Evolutionary conservation across 2,797 vertebrate genomes (phyloP).

Genomic region (Anisognathus igniventris): DNA sequence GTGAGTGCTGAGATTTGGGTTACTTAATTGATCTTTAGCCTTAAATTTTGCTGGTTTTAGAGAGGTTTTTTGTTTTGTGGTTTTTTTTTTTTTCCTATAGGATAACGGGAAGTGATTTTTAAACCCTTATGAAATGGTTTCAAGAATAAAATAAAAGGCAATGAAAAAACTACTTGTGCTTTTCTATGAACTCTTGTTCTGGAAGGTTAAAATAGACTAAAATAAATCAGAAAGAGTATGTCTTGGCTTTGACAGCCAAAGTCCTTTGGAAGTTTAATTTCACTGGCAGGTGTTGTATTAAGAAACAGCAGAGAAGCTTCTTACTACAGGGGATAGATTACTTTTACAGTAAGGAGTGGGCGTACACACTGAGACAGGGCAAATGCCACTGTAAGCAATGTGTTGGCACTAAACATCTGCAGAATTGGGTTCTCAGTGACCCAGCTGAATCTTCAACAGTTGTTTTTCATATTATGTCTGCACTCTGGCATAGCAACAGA

Average conservation of each 20-base stretch:
- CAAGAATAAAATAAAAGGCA: not conserved
- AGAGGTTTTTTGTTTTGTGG: not conserved
- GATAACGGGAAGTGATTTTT: not conserved
- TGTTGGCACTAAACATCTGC: not conserved
- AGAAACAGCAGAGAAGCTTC: not conserved
- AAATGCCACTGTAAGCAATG: not conserved
- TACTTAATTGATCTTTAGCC: not conserved
- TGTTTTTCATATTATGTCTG: not conserved
- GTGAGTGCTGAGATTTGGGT: not conserved
- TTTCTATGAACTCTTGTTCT: not conserved
- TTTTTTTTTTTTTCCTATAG: fast-evolving
- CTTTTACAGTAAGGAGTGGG: not conserved
- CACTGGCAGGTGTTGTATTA: not conserved
- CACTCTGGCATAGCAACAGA: not conserved
- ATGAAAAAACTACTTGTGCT: not conserved
- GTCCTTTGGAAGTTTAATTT: not conserved
- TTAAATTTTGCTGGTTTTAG: not conserved
- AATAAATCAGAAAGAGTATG: not conserved
- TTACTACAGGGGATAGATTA: not conserved
- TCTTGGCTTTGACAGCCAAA: not conserved
- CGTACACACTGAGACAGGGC: not conserved
- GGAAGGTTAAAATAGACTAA: not conserved
- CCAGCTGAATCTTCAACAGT: not conserved
- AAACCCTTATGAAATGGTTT: not conserved
- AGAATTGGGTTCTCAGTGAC: not conserved